phyloP scores from a whole-genome alignment of 2,888 invertebrate genomes.

The Eristalis tenax region DNA sequence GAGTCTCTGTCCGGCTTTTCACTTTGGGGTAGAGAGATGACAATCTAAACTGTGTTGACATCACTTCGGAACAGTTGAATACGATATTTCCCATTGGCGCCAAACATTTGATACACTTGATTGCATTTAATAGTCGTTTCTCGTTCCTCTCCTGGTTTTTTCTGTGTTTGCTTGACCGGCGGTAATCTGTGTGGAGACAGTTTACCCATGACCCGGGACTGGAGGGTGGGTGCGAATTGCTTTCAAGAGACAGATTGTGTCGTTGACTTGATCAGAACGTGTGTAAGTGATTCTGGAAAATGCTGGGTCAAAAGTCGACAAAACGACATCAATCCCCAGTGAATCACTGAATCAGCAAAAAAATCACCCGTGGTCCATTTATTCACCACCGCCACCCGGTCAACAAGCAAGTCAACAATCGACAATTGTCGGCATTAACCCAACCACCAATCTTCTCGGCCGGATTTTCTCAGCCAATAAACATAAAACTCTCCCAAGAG shows the following conservation, averaged over 20 bases:
- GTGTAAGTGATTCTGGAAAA: neutral
- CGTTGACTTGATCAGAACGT: no score
- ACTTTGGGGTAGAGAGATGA: conserved; percentile 5
- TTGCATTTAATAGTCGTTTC: conserved; percentile 21
- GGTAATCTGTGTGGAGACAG: neutral
- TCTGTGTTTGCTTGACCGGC: neutral
- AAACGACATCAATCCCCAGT: neutral
- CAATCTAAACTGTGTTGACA: conserved; percentile 40
- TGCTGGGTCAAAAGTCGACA: neutral
- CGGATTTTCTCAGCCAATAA: conserved; percentile 60
- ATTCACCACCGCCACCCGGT: no score
- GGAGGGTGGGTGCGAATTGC: neutral
- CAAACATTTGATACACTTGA: conserved; percentile 36
- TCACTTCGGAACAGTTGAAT: conserved; percentile 1
- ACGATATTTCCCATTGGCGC: conserved; percentile 10
- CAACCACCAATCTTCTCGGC: conserved; percentile 36
- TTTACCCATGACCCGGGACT: neutral
- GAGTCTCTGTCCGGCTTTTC: neutral
- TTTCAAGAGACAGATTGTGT: neutral
- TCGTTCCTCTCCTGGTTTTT: neutral
- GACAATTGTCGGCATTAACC: conserved; percentile 53
- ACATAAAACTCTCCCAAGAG: conserved; percentile 65
- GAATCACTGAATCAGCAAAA: neutral
- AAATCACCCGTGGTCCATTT: neutral
- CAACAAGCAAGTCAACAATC: conserved; percentile 24